Evolutionary conservation across 2,888 invertebrate species (phyloP), one percentile per base, ranked within the genome.

Genomic region (Pseudococcus longispinus): DNA sequence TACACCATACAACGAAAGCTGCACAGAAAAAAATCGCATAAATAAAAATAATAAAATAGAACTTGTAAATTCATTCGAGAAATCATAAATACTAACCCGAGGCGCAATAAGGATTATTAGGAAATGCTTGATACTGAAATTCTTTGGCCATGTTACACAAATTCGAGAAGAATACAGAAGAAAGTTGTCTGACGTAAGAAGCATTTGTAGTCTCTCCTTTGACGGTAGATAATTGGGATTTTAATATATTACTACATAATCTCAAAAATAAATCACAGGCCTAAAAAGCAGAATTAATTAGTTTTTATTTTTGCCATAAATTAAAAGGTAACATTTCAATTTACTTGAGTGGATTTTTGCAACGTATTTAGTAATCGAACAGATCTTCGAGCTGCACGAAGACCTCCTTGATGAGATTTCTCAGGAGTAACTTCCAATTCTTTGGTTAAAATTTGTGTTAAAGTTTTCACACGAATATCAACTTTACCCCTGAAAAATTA

Each of bases 1-100:
- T 96, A 89, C 96, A 95, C 98, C 98, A 98, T 6, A 97, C 96
- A 88, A 97, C 94, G 89, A 98, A 95, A 87, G 95, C 95, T 94
- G 90, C 60, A 2, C 9, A 65, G 32, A 77, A 37, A 37, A 87
- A 83, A 29, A 77, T 5, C 2, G 9, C 37, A 9, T 6, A 37
- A 37, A 15, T 46, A 1, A 46, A 15, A 13, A 44, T 44, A 15
- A 46, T 37, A 37, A 37, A 37, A 37, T 46, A 13, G 15, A 11
- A 46, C 9, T 46, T 46, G 2, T 11, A 37, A 37, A 37, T 8
- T 37, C 37, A 15, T 46, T 46, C 4, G 0, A 70, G 29, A 18
- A 55, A 44, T 3, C n/a, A 87, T 23, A 84, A 23, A 29, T 60
- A 37, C 37, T 88, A 11, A 88, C 83, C 77, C 55, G 89, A 90